Base-by-base conservation (phyloP, 1,140 invertebrate species). In the Penaeus indicus region DNA sequence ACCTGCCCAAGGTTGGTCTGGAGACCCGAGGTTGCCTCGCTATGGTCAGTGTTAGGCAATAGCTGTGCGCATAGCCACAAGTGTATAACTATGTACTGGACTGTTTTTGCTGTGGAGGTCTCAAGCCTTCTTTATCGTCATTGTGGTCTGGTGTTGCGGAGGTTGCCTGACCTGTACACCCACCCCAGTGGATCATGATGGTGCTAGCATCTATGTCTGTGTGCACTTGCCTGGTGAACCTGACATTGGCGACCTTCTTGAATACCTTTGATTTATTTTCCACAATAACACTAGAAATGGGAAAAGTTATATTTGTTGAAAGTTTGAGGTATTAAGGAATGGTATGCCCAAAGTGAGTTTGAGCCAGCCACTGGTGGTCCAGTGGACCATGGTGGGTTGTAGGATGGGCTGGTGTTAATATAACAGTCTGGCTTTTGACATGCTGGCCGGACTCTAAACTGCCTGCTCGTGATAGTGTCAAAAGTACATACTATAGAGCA, bases 31-130 rank as follows among this genome's bases (percentile, higher is more conserved):
- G 80, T 88, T 84, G 80, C 87, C 84, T 84, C 62, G 87, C 87
- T 61, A 88, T 88, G 87, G 87, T 88, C 87, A 88, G 87, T 88
- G 87, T 88, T 88, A 88, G 87, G 87, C 87, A 88, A 84, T 88
- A 88, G 87, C 87, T 88, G 82, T 82, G 81, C 75, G 67, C 87
- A 84, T 61, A 88, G 87, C 87, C 81, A 84, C 81, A 77, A 79
- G 87, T 88, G 87, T 88, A 88, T 88, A 88, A 88, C 87, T 63
- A 84, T 84, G 87, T 88, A 83, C 80, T 82, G 64, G 81, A 82
- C 80, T 84, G 69, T 83, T 88, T 86, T 88, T 78, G 81, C 61
- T 84, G 81, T 77, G 72, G 87, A 84, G 87, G 87, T 88, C 72
- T 84, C 62, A 61, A 84, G 81, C 87, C 87, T 88, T 77, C 86